A percentile compares a stretch with the other conserved stretches of the same genome.
Conservation (phyloP, 2,797 vertebrate genomes). For the Luscinia megarhynchos region DNA sequence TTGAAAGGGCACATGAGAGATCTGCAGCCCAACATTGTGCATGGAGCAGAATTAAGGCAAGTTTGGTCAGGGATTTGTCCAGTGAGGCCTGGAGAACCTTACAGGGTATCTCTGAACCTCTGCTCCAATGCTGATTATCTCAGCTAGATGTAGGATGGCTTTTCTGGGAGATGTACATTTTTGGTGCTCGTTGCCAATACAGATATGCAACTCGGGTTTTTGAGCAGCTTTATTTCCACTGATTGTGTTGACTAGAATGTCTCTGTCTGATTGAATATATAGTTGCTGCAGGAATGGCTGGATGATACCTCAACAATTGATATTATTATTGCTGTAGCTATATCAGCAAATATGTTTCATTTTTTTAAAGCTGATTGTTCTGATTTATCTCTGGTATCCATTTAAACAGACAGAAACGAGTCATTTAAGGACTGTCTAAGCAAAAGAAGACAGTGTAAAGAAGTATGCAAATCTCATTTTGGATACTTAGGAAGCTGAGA, state of each 20-base stretch:
- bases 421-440: neutral
- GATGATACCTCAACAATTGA: neutral
- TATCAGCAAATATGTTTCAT: neutral
- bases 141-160: neutral
- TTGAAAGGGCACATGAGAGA: neutral
- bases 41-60: neutral
- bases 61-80: neutral
- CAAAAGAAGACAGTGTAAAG: neutral
- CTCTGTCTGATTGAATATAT: neutral
- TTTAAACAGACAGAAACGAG: neutral
- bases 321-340: neutral
- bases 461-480: neutral
- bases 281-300: neutral
- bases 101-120: neutral
- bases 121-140: neutral
- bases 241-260: neutral
- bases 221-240: neutral
- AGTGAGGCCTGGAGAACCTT: neutral
- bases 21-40: neutral
- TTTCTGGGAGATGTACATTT: neutral
- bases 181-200: accelerated
- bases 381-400: neutral
- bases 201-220: neutral
- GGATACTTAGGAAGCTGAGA: neutral
- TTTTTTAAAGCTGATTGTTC: conserved; percentile 3